Base-by-base conservation (phyloP, 1,140 invertebrate genomes). In the Pomacea maculata region DNA sequence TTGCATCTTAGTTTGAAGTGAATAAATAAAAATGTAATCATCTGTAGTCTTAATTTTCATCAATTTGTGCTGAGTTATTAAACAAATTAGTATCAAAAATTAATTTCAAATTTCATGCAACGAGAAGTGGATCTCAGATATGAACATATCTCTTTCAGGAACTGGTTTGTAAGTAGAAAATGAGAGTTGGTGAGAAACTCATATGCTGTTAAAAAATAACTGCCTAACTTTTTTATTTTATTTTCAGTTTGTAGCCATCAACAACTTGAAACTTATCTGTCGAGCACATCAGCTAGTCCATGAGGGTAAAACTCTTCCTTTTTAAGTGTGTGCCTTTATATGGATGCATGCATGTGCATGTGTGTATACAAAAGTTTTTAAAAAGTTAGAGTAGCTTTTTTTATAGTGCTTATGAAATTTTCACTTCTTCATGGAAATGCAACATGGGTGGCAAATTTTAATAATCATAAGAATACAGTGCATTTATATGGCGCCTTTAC, bases 221-320 rank as follows among this genome's bases (percentile, higher is more conserved):
- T 2, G 9, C 34, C 2, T 45, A 45, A 45, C 6, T 55, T 71
- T 25, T 76, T 79, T 10, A 96, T 97, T 99, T 90, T 97, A 98
- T 1, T 94, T 96, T 45, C 96, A 98, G 92, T 99, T 99, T 92
- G 98, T 99, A 89, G 94, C 96, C 14, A 95, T 97, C 67, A 99
- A 99, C 92, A 96, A 98, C 88, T 96, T 99, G 83, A 97, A 99
- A 87, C 97, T 99, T 95, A 99, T 99, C 86, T 99, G 98, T 91
- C 93, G 99, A 83, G 99, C 99, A 1, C 99, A 99, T 94, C 99
- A 99, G 89, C 93, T 99, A 74, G 97, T 99, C 67, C 99, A 99
- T 98, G 99, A 99, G 93, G 90, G 90, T 91, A 85, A 82, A 86
- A 81, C 72, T 29, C 61, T 55, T 61, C 68, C 10, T 15, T 52